These are phyloP conservation scores for Drosophila picticornis DNA, from an alignment of 2,888 invertebrate genomes.

Conservation along the genomic window DNA sequence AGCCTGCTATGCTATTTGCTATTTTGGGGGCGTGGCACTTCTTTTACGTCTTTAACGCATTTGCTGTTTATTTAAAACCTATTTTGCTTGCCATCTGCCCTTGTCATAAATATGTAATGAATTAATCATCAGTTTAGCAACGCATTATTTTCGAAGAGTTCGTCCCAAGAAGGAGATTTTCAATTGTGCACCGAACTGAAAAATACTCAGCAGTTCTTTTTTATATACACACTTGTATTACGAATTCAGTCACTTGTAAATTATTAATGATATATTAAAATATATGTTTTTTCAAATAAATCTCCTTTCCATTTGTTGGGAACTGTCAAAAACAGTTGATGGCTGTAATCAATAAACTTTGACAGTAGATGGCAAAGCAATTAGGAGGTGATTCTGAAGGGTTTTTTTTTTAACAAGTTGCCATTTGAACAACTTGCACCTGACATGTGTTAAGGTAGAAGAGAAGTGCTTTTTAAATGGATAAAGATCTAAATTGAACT, in stretches of 20 bases:
- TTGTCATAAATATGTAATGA: conserved; percentile 74
- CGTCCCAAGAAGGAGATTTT: conserved; percentile 27
- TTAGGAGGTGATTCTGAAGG: conserved; percentile 26
- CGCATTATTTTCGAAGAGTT: conserved; percentile 32
- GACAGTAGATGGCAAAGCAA: conserved; percentile 43
- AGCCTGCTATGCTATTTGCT: neutral
- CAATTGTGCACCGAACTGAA: conserved; percentile 67
- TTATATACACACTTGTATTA: neutral
- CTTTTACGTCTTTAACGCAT: conserved; percentile 8
- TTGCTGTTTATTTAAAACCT: conserved; percentile 29
- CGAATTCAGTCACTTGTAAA: conserved; percentile 65
- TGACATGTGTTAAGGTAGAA: conserved; percentile 1
- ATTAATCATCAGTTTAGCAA: conserved; percentile 75
- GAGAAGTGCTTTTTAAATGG: conserved; percentile 11
- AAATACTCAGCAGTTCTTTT: conserved; percentile 39
- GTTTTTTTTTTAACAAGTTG: neutral
- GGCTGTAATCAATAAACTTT: conserved; percentile 18
- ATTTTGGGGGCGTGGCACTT: conserved; percentile 27
- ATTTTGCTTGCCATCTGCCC: conserved; percentile 53
- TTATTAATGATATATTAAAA: conserved; percentile 75
- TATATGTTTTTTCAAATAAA: conserved; percentile 25
- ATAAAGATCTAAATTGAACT: neutral
- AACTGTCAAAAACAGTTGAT: conserved; percentile 59
- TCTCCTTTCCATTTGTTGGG: conserved; percentile 13
- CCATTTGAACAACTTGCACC: neutral